A percentile compares a stretch with the other conserved stretches of the same genome.
Evolutionary conservation across 2,113 vertebrate species (phyloP).

Genomic region (Axis porcinus): DNA sequence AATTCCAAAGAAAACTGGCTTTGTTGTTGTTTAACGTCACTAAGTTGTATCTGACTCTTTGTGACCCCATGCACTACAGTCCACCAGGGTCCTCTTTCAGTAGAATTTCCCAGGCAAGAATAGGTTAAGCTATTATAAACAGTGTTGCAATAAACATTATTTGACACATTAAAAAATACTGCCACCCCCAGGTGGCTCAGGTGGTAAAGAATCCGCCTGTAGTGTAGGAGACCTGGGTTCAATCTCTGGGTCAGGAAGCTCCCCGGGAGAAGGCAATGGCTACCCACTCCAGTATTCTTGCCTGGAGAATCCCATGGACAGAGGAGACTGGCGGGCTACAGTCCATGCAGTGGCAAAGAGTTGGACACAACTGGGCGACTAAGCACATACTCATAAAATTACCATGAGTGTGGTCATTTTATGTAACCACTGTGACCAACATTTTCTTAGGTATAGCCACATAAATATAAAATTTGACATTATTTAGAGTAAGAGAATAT

Average conservation of each 20-base stretch:
- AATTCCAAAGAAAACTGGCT: background rate
- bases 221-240: background rate
- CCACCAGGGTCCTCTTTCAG: accelerated
- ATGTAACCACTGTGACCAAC: background rate
- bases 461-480: background rate
- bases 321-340: background rate
- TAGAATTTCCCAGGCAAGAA: background rate
- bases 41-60: background rate
- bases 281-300: background rate
- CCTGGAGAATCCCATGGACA: background rate
- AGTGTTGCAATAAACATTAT: background rate
- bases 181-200: background rate
- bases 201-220: background rate
- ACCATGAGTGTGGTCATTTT: background rate
- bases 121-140: background rate
- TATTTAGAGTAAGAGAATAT: background rate
- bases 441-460: background rate
- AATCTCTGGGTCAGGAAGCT: background rate
- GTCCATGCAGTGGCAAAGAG: background rate
- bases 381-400: background rate
- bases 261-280: background rate
- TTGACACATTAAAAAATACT: background rate
- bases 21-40: background rate
- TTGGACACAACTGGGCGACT: background rate
- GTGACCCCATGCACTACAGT: background rate